Evolutionary conservation across 2,797 vertebrate species (phyloP).

Genomic region (Galago senegalensis): DNA sequence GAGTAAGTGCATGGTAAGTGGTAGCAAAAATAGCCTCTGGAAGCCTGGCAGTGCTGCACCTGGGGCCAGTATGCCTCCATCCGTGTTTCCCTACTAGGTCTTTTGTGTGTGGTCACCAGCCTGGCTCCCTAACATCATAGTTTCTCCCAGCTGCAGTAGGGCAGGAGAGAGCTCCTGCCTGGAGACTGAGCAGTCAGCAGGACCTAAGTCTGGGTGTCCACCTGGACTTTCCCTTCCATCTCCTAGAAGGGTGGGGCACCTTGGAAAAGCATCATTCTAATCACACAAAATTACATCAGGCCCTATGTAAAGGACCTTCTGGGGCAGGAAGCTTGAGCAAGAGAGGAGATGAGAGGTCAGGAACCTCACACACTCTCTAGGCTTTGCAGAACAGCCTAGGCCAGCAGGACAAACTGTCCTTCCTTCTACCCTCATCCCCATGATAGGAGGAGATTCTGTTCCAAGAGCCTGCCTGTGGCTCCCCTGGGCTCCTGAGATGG

Average conservation of each 20-base stretch:
- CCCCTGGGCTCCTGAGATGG: not conserved
- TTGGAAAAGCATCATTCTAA: not conserved
- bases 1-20: not conserved
- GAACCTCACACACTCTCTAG: accelerated
- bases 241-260: accelerated
- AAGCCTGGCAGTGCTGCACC: not conserved
- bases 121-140: accelerated
- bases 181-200: accelerated
- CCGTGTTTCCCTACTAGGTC: not conserved
- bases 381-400: accelerated
- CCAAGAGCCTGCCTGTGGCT: not conserved
- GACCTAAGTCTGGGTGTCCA: accelerated
- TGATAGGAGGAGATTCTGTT: not conserved
- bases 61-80: not conserved
- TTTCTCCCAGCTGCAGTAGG: not conserved
- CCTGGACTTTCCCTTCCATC: not conserved
- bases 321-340: not conserved
- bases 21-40: not conserved
- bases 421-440: too few species aligned
- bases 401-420: not conserved
- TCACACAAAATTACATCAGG: not conserved
- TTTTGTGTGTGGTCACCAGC: not conserved
- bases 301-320: not conserved
- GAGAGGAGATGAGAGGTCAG: not conserved
- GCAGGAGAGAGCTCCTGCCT: not conserved